Base-by-base conservation (phyloP, 2,888 invertebrate genomes). In the Liposcelis brunnea region DNA sequence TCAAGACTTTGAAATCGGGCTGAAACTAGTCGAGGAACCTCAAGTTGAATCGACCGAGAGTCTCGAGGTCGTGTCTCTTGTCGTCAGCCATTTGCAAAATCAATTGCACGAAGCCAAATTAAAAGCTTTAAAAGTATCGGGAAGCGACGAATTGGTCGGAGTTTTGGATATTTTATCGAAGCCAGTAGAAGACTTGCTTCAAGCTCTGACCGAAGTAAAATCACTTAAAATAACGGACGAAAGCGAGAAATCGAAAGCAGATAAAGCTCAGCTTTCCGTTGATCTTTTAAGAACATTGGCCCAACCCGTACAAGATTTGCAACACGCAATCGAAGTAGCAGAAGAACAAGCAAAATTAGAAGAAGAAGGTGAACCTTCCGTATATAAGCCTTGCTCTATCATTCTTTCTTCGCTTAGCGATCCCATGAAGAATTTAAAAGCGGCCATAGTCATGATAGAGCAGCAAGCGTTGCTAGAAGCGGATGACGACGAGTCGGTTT, bases 311-410 rank as follows among this genome's bases (percentile, higher is more conserved):
- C 68, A 68, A 58, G 67, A 69, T 49, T 57, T 70, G 32, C 69
- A 70, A 57, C 58, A 59, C 40, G 64, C 65, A 47, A 56, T 70
- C 47, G 65, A 68, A 55, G 63, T 65, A 53, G 63, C 68, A 40
- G 68, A 70, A 47, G 65, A 66, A 46, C 62, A 72, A 1, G 66
- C 74, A 5, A 61, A 72, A 10, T 68, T 66, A 50, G 72, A 74
- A 59, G 66, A 70, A 0, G 59, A 31, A 7, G 43, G 47, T 4
- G 43, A 40, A 14, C 34, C 45, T 18, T 12, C 49, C 11, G 46
- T 45, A 1, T 48, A 50, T 7, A 50, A 47, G 18, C 19, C 47
- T 4, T 34, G 44, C 7, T 15, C 36, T 3, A 44, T 45, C 2
- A 18, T 45, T n/a, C 37, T 52, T 16, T 38, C 48, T 19, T 47